phyloP scores from a whole-genome alignment of 2,113 vertebrate genomes.

The Pedetes capensis region DNA sequence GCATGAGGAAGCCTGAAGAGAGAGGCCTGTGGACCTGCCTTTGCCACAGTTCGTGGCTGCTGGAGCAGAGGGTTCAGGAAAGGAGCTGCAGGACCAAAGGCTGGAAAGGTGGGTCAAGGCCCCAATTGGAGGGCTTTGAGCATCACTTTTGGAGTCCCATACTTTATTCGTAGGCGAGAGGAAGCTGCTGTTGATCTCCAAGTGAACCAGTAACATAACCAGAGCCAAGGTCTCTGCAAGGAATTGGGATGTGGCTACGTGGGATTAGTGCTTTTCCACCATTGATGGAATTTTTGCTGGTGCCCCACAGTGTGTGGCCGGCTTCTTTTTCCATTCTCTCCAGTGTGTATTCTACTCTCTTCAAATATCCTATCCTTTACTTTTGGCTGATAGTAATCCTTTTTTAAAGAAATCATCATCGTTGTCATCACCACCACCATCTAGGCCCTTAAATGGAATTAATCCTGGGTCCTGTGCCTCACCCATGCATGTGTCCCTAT shows the following conservation, averaged over 20 bases:
- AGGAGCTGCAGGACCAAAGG: rapidly evolving
- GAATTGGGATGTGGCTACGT: not conserved
- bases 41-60: not conserved
- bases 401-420: not conserved
- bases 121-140: not conserved
- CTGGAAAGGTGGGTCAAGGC: not conserved
- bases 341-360: not conserved
- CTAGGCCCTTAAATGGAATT: not conserved
- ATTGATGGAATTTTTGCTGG: not conserved
- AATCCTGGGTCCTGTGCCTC: not conserved
- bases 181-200: not conserved
- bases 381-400: not conserved
- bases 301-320: not conserved
- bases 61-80: not conserved
- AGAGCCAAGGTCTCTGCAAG: not conserved
- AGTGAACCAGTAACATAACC: not conserved
- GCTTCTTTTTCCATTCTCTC: not conserved
- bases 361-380: not conserved
- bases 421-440: not conserved
- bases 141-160: not conserved
- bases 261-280: not conserved
- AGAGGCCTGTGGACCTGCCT: not conserved
- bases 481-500: rapidly evolving
- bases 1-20: not conserved
- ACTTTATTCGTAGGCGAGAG: not conserved